Conservation (phyloP, 2,797 vertebrate species). For the Gadopsis marmoratus region DNA sequence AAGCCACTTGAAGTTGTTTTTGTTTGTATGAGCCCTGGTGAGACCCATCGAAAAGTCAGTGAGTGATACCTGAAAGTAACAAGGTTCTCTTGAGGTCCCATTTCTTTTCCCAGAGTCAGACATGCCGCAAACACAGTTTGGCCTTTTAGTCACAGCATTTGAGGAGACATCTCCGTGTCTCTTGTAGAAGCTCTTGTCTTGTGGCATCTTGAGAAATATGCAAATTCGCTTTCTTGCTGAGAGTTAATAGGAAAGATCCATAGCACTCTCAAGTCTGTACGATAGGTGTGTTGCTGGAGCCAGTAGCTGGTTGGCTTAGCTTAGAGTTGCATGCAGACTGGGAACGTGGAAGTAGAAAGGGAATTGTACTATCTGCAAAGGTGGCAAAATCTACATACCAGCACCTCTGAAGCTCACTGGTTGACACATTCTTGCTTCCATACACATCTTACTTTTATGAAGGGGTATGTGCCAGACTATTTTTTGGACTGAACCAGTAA, state of each 20-base stretch:
- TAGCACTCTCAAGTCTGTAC: background rate
- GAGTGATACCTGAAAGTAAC: conserved; percentile 18
- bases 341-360: too few relatives aligned
- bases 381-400: background rate
- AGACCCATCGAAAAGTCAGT: conserved; percentile 27
- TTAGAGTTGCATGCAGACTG: background rate
- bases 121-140: background rate
- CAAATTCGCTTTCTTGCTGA: background rate
- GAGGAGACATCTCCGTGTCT: background rate
- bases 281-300: background rate
- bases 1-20: conserved; percentile 45
- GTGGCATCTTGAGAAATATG: background rate
- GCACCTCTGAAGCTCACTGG: background rate
- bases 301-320: background rate
- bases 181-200: conserved; percentile 3
- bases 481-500: background rate
- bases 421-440: background rate
- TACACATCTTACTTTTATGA: background rate
- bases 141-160: background rate
- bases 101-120: conserved; percentile 2
- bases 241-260: background rate
- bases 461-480: background rate
- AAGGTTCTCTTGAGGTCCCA: background rate
- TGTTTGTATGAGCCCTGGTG: conserved; percentile 11
- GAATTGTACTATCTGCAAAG: background rate